Evolutionary conservation across 2,888 invertebrate genomes (phyloP), one percentile per base, ranked within the genome.

Genomic region (Rhopalosiphum nymphaeae): DNA sequence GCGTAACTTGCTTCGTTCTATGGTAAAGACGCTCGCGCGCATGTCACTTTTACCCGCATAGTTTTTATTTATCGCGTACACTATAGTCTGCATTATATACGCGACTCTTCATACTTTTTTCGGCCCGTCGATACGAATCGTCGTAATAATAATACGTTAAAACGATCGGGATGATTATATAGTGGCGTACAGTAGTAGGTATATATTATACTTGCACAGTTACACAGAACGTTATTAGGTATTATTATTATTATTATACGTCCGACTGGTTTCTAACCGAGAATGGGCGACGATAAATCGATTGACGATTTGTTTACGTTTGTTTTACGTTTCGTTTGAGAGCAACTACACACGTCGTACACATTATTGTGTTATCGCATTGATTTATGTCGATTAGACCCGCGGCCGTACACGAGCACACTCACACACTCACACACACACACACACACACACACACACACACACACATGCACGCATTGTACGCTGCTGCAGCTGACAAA

Each of bases 241-340:
- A 5, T 1, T n/a, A n/a, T n/a, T 67, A 36, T n/a, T n/a, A n/a
- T 67, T 36, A 78, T n/a, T 36, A 36, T 78, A 36, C 78, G 36
- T 78, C 9, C 36, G 36, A 78, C 78, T 36, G 78, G 78, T 78
- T n/a, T 78, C 61, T 21, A 67, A 90, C 21, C n/a, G 61, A 46
- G 42, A 44, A 44, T n/a, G 49, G 11, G 29, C 44, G 49, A 5
- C 78, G 49, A 91, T 91, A 91, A 91, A 91, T 91, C 91, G 91
- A 56, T n/a, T 25, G 11, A 36, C 26, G 67, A 61, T 46, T 67
- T 90, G 67, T 90, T 90, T 67, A 67, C 90, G 90, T 90, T 90
- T 90, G 91, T 91, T 91, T 91, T 84, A 26, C n/a, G 13, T 67
- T 67, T 67, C 46, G 4, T 90, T 67, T n/a, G 44, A 89, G 16